These are phyloP conservation scores for Agapornis canus DNA, from an alignment of 2,797 vertebrate genomes.

Conservation along the genomic window DNA sequence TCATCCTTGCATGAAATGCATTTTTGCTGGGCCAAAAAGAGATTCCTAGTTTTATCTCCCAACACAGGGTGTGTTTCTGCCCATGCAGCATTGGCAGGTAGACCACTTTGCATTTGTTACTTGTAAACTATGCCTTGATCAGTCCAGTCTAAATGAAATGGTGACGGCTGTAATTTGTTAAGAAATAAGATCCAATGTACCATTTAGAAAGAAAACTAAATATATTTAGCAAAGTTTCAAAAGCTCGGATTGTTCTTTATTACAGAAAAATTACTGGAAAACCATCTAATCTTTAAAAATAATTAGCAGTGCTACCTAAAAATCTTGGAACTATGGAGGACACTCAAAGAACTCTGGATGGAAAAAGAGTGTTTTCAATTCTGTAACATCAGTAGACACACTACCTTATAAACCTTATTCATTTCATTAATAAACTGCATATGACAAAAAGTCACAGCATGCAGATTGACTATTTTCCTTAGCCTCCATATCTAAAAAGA, in stretches of 20 bases:
- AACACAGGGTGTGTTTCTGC: background rate
- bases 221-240: background rate
- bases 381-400: background rate
- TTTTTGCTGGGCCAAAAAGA: background rate
- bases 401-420: background rate
- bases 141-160: background rate
- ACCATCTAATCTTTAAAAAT: background rate
- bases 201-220: background rate
- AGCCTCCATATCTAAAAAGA: constrained; percentile 1
- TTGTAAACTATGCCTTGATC: background rate
- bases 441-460: background rate
- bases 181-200: background rate
- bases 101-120: background rate
- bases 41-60: background rate
- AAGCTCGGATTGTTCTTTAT: background rate
- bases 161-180: background rate
- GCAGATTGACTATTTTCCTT: background rate
- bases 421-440: background rate
- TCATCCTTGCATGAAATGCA: background rate
- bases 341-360: background rate
- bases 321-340: background rate
- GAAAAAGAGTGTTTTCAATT: constrained; percentile 15
- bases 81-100: background rate
- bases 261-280: background rate
- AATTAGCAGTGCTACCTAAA: background rate